A percentile compares a stretch with the other conserved stretches of the same genome.
These are phyloP conservation scores for Amphiura filiformis DNA, from an alignment of 35 echinoderm and acorn worm genomes.

Conservation along the genomic window DNA sequence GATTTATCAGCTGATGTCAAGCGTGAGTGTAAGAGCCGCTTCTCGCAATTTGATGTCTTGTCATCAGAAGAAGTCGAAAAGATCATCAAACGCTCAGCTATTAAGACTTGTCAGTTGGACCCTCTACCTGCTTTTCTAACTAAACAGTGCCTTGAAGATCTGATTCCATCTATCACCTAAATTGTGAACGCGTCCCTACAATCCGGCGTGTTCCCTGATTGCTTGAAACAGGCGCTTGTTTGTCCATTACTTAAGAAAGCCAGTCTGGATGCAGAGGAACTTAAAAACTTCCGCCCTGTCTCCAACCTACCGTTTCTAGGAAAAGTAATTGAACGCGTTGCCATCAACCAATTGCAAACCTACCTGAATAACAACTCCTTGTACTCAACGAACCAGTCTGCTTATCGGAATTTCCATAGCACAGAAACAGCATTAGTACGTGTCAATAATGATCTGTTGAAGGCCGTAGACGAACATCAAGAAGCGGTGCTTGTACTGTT, in stretches of 20 bases:
- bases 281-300: not conserved
- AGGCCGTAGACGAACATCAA: not conserved
- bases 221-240: not conserved
- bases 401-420: not conserved
- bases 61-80: not conserved
- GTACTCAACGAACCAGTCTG: not conserved
- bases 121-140: not conserved
- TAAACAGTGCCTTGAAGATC: not conserved
- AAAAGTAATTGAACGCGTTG: not conserved
- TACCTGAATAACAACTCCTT: not conserved
- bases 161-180: not conserved
- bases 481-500: not conserved
- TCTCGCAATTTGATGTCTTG: not conserved
- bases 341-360: not conserved
- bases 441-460: not conserved
- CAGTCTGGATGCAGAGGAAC: not conserved
- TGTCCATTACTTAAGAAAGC: not conserved
- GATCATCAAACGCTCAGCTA: not conserved
- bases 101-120: not conserved
- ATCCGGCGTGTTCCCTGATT: not conserved
- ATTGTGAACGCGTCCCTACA: not conserved
- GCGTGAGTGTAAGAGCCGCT: not conserved
- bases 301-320: not conserved
- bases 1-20: not conserved
- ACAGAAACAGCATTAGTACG: slow-evolving; percentile 12